Evolutionary conservation across 2,888 invertebrate genomes (phyloP).

Genomic region (Neoitamus cyanurus): DNA sequence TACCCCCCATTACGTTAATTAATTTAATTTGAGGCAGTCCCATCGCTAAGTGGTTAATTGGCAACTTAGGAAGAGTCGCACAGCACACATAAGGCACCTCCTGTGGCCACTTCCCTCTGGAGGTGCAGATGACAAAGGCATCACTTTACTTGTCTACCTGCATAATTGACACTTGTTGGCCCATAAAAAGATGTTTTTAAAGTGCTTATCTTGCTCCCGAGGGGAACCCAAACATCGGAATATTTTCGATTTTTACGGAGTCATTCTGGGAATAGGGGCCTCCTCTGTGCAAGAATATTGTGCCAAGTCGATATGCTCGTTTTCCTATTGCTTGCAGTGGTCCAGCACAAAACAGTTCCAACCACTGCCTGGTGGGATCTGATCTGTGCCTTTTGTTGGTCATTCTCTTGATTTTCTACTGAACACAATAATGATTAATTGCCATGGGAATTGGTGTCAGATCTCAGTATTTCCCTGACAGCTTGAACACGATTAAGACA

Average conservation of each 20-base stretch:
- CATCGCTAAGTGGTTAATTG: conserved; percentile 42
- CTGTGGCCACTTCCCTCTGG: background rate
- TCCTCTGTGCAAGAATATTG: background rate
- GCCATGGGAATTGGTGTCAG: conserved; percentile 44
- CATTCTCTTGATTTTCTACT: conserved; percentile 38
- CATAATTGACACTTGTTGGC: conserved; percentile 47
- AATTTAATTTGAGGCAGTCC: conserved; percentile 15
- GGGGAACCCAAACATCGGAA: conserved; percentile 24
- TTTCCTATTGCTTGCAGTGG: conserved; percentile 24
- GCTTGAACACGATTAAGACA: conserved; percentile 43
- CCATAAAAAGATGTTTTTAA: conserved; percentile 38
- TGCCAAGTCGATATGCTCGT: background rate
- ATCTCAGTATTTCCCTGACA: conserved; percentile 42
- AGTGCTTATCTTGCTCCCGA: conserved; percentile 32
- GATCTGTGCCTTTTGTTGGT: conserved; percentile 41
- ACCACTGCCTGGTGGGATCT: conserved; percentile 11
- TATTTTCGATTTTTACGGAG: conserved; percentile 33
- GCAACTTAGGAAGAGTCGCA: background rate
- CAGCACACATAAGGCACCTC: background rate
- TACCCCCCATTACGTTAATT: conserved; percentile 37
- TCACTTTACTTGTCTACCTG: conserved; percentile 38
- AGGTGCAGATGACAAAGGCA: conserved; percentile 36
- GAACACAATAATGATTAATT: conserved; percentile 45
- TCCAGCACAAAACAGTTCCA: conserved; percentile 34
- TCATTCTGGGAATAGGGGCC: conserved; percentile 45